A percentile compares a stretch with the other conserved stretches of the same genome.
These are phyloP conservation scores for Keiferia lycopersicella DNA, from an alignment of 2,888 invertebrate species.

Conservation along the genomic window DNA sequence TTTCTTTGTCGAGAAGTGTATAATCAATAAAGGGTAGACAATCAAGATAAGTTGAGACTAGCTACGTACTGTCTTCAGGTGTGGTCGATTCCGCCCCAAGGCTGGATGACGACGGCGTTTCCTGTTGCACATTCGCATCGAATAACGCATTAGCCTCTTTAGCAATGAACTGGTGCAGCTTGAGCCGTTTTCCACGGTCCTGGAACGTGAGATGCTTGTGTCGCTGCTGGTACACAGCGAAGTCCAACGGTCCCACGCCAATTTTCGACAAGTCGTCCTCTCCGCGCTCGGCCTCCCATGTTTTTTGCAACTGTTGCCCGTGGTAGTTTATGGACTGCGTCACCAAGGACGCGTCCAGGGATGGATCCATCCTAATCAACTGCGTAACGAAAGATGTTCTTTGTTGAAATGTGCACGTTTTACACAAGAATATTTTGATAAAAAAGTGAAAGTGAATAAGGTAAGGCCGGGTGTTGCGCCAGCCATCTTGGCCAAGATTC, in stretches of 20 bases:
- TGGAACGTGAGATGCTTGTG: constrained; percentile 91
- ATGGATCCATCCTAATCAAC: constrained; percentile 57
- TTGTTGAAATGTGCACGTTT: neutral
- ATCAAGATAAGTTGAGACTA: neutral
- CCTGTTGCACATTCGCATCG: constrained; percentile 76
- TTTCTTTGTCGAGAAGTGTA: no score
- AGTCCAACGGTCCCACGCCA: constrained; percentile 83
- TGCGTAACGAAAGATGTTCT: neutral
- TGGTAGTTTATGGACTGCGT: constrained; percentile 90
- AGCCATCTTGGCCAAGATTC: constrained; percentile 20
- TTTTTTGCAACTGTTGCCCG: constrained; percentile 92
- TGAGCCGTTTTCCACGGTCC: constrained; percentile 90
- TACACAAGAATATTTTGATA: neutral
- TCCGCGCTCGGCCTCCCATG: constrained; percentile 92
- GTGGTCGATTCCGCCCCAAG: constrained; percentile 74
- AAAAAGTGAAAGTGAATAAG: constrained; percentile 13
- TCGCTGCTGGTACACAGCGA: constrained; percentile 88
- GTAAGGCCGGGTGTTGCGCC: constrained; percentile 17
- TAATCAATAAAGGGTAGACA: no score
- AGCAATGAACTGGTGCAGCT: constrained; percentile 92
- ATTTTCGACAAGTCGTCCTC: constrained; percentile 86
- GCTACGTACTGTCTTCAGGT: constrained; percentile 80
- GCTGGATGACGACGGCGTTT: constrained; percentile 72
- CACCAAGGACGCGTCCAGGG: constrained; percentile 80
- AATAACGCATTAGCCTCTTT: constrained; percentile 91